Evolutionary conservation across 2,113 vertebrate species (phyloP), one percentile per base, ranked within the genome.

Genomic region (Heterocephalus glaber): DNA sequence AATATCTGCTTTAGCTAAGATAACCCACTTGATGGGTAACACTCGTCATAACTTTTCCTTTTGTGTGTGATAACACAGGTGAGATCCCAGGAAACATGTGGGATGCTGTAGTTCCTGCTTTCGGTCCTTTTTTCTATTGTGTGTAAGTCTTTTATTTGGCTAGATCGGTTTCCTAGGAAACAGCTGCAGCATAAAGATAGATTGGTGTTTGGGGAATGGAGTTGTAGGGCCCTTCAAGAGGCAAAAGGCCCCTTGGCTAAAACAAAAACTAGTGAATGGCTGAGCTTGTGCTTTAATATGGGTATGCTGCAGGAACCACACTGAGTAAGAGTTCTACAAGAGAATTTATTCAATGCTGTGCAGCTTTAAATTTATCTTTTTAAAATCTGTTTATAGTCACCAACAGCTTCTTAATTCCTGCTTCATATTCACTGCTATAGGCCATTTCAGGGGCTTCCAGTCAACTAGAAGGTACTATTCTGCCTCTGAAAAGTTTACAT

Each of bases 141-240:
- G 2, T 96, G 66, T 85, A 74, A 80, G 84, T 97, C 96, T 97
- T 98, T 92, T 94, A 88, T 96, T 89, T 97, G 93, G 72, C 95
- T 97, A 90, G 63, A 91, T 94, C 96, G 96, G 98, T 98, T 98
- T 95, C 98, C 98, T 98, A 44, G 96, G 98, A 98, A 98, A 98
- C 95, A 0, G 70, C 89, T 95, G 61, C 94, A 94, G 89, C 86
- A 86, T 97, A 97, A 92, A 96, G 95, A 92, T 90, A 97, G 96
- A 92, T 90, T 12, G 5, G 0, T 96, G 89, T 95, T 96, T 93
- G 79, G 86, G 82, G 35, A 96, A 76, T 88, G 85, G 86, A 97
- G 96, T 93, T 49, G 52, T 30, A 95, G 96, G 70, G 92, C 4
- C 0, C 77, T 94, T 76, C 88, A 17, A 1, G 65, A 94, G 92